Conservation (phyloP, 1,140 invertebrate genomes). For the Pseudoatta argentina region DNA sequence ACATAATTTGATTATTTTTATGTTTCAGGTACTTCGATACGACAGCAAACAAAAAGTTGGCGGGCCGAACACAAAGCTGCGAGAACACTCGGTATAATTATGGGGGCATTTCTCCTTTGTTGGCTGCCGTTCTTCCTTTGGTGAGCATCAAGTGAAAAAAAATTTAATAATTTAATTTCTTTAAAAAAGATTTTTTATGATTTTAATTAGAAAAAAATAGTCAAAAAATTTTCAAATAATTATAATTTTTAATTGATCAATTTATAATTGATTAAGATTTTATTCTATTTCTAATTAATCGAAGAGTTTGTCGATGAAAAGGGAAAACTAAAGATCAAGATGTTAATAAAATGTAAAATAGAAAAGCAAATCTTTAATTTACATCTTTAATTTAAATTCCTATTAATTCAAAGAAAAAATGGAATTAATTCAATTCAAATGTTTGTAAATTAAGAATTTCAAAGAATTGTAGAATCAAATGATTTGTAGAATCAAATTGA, state of each 20-base stretch:
- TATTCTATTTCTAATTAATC: neutral
- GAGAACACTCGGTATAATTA: slow-evolving; percentile 95
- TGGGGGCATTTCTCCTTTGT: slow-evolving; percentile 95
- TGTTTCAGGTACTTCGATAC: slow-evolving; percentile 90
- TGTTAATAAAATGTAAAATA: neutral
- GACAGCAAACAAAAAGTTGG: slow-evolving; percentile 91
- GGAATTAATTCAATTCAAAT: neutral
- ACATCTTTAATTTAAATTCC: neutral
- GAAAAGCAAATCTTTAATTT: neutral
- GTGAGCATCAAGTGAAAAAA: slow-evolving; percentile 84
- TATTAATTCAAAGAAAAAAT: neutral
- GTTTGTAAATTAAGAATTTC: neutral
- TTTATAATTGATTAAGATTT: neutral
- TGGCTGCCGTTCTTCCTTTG: slow-evolving; percentile 96
- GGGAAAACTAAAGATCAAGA: neutral
- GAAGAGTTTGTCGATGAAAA: neutral
- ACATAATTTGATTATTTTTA: slow-evolving; percentile 6
- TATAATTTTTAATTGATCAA: no score
- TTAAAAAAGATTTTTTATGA: neutral
- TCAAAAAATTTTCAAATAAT: neutral
- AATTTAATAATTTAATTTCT: neutral
- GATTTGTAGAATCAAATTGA: neutral
- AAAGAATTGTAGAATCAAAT: neutral
- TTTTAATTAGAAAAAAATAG: neutral
- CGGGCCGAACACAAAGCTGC: slow-evolving; percentile 97